Conservation (phyloP, 1,140 invertebrate species). For the Periplaneta americana region DNA sequence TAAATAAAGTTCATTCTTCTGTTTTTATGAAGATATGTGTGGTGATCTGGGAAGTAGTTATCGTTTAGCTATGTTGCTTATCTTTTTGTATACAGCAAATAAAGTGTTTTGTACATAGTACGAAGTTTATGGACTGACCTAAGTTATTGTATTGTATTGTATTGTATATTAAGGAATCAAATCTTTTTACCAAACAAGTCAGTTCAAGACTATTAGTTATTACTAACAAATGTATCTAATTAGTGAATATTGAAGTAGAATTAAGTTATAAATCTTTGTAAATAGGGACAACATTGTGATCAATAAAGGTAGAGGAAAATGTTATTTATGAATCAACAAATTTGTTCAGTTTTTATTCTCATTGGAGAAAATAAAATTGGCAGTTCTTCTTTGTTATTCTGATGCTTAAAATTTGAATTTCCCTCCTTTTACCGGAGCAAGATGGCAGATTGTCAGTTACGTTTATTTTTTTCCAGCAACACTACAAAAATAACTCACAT, state of each 20-base stretch:
- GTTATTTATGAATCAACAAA: not conserved
- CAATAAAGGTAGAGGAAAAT: not conserved
- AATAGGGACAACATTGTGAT: not conserved
- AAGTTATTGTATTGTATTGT: not conserved
- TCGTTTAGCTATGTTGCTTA: not conserved
- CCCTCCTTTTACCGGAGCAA: too few species aligned
- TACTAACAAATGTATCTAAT: not conserved
- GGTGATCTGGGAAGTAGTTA: not conserved
- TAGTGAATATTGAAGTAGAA: not conserved
- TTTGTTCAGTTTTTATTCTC: too few species aligned
- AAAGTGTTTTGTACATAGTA: not conserved
- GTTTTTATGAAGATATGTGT: not conserved
- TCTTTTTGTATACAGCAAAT: not conserved
- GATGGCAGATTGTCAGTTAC: too few species aligned
- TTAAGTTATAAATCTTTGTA: not conserved
- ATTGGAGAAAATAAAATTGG: too few species aligned
- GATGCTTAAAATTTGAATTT: too few species aligned
- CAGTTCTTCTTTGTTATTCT: too few species aligned
- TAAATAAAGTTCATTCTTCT: not conserved
- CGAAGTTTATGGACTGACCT: not conserved
- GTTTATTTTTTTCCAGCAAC: too few species aligned
- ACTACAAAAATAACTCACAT: too few species aligned
- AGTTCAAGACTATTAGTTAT: not conserved
- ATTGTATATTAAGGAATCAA: not conserved
- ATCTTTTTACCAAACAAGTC: not conserved